phyloP scores from a whole-genome alignment of 2,888 invertebrate genomes.

The Dasypogon diadema region DNA sequence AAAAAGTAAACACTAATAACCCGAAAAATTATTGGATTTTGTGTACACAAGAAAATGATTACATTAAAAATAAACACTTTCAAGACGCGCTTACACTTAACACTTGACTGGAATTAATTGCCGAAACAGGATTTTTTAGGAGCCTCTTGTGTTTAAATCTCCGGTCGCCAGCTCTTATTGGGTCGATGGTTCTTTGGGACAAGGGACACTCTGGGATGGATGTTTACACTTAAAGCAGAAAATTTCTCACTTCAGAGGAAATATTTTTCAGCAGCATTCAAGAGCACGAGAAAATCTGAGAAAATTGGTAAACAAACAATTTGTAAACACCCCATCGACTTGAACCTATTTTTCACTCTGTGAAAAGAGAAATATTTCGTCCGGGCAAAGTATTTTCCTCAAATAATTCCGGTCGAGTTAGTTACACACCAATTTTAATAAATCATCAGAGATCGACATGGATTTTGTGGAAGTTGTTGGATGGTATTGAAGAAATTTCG shows the following conservation, averaged over 20 bases:
- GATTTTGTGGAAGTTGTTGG: not conserved
- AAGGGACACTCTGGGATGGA: not conserved
- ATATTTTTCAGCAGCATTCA: not conserved
- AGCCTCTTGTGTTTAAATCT: not conserved
- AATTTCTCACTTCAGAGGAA: not conserved
- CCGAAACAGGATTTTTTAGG: not conserved
- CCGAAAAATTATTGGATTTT: not conserved
- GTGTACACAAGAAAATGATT: conserved; percentile 1
- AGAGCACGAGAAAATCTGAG: not conserved
- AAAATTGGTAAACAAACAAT: not conserved
- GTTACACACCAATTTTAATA: not conserved
- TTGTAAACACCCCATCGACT: conserved; percentile 14
- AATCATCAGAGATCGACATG: not conserved
- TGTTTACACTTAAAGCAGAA: conserved; percentile 3
- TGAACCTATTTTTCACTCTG: not conserved
- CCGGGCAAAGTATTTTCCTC: not conserved
- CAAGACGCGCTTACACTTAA: not conserved
- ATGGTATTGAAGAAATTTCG: not conserved
- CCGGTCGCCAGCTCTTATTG: not conserved
- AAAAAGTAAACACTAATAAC: not conserved
- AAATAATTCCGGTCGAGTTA: not conserved
- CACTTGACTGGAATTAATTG: conserved; percentile 7
- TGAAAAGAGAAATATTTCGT: not conserved
- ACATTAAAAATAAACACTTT: not conserved
- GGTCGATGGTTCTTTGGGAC: not conserved